Evolutionary conservation across 1,140 invertebrate genomes (phyloP), one percentile per base, ranked within the genome.

Genomic region (Wasmannia auropunctata): DNA sequence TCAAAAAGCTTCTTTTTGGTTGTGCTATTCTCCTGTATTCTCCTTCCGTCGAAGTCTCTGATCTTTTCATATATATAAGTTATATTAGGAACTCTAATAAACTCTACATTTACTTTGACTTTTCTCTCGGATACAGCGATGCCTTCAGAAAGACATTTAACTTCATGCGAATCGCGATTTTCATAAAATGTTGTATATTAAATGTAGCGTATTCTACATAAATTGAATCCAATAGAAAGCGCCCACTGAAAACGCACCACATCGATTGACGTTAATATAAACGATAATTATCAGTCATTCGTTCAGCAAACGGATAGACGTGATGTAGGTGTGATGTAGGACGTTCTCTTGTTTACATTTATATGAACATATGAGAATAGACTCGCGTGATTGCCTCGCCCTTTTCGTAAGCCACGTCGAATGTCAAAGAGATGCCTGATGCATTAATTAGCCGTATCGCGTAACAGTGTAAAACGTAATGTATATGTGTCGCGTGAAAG

Each of bases 361-460:
- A 37, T 67, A 37, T 65, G 11, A 65, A 49, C 14, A 19, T 63
- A 22, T 34, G n/a, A 63, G 19, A 63, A 28, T 31, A 63, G n/a
- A 63, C 14, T 63, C 22, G 72, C 31, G 11, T 54, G 74, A 76
- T 76, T 62, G 16, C 25, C 22, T 63, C 58, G 56, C 40, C 43
- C 76, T 79, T 65, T 67, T 79, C 43, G 28, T 22, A 6, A 62
- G 74, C 37, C 34, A 8, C 62, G 28, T 79, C 60, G 31, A 79
- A 34, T 79, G 40, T 79, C 60, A 79, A 65, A 67, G 28, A 37
- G 7, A 63, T 16, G 10, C 14, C 11, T 63, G 60, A 49, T 37
- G 25, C 37, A 37, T 40, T 79, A 65, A 79, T 80, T 67, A 49
- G 7, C n/a, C 8, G 22, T 37, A 56, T 74, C 31, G 49, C 2